These are phyloP conservation scores for Apamea epomidion DNA, from an alignment of 2,888 invertebrate species.

Conservation along the genomic window DNA sequence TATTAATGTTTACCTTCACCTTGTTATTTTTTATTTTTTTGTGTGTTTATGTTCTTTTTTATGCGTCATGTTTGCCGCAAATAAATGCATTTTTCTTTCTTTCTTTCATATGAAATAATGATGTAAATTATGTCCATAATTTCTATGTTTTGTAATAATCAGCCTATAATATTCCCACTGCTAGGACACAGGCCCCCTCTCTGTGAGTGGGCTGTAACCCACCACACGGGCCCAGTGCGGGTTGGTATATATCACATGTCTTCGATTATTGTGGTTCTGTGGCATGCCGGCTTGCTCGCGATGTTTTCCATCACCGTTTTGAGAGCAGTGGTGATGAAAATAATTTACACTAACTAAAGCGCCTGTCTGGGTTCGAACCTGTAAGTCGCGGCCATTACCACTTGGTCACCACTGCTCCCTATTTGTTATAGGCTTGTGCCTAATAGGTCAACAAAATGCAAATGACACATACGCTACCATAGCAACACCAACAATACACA, in stretches of 20 bases:
- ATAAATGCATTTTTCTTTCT: too few species aligned
- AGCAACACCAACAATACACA: slow-evolving; percentile 12
- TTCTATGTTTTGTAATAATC: neutral
- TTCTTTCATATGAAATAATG: neutral
- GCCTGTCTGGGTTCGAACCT: too few species aligned
- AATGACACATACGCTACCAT: neutral
- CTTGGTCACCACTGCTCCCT: too few species aligned
- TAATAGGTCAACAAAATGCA: neutral
- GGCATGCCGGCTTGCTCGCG: too few species aligned
- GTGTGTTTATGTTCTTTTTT: too few species aligned
- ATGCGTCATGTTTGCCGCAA: too few species aligned
- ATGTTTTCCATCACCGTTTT: neutral
- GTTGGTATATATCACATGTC: too few species aligned
- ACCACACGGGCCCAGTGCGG: neutral
- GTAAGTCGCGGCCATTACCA: too few species aligned
- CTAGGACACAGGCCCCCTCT: neutral
- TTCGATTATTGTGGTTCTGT: too few species aligned
- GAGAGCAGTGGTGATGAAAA: neutral
- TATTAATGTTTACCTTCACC: neutral
- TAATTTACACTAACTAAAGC: too few species aligned
- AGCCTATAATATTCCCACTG: neutral
- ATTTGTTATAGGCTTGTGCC: neutral
- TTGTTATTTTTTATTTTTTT: too few species aligned
- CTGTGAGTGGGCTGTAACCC: neutral
- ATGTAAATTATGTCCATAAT: neutral